phyloP scores from a whole-genome alignment of 1,140 invertebrate genomes.

The Achroia grisella region DNA sequence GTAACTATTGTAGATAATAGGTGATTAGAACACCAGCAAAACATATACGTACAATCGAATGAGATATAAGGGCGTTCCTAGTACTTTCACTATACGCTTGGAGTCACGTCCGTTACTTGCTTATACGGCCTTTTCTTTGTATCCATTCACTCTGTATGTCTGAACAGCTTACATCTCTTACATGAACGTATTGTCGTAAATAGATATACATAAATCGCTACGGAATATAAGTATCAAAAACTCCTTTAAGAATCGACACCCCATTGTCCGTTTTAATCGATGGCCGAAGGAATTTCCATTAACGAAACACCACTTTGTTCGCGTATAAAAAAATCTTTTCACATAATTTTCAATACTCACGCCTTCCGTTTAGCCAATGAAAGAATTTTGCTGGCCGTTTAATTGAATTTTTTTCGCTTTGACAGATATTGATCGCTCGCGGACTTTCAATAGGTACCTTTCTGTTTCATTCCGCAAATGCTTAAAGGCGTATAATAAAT shows the following conservation, averaged over 20 bases:
- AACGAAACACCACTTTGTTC: conserved; percentile 33
- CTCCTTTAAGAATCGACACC: conserved; percentile 4
- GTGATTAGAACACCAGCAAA: too few relatives aligned
- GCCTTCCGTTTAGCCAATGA: conserved; percentile 57
- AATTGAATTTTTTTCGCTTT: conserved; percentile 63
- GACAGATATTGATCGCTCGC: conserved; percentile 58
- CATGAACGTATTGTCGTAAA: too few relatives aligned
- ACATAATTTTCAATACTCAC: conserved; percentile 55
- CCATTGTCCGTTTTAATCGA: conserved; percentile 15
- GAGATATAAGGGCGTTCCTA: too few relatives aligned
- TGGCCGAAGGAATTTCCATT: conserved; percentile 28
- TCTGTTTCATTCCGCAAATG: conserved; percentile 60
- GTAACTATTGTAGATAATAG: too few relatives aligned
- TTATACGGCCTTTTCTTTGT: too few relatives aligned
- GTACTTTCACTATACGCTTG: too few relatives aligned
- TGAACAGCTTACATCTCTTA: too few relatives aligned
- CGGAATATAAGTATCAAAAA: neutral
- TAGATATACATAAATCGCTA: too few relatives aligned
- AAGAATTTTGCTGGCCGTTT: conserved; percentile 47
- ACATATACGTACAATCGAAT: too few relatives aligned
- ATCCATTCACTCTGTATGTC: too few relatives aligned
- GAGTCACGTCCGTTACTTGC: too few relatives aligned
- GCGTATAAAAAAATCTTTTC: conserved; percentile 49
- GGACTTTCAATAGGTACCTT: conserved; percentile 46
- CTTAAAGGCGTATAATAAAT: conserved; percentile 56